Conservation (phyloP, 2,888 invertebrate genomes). For the Morpho achilles region DNA sequence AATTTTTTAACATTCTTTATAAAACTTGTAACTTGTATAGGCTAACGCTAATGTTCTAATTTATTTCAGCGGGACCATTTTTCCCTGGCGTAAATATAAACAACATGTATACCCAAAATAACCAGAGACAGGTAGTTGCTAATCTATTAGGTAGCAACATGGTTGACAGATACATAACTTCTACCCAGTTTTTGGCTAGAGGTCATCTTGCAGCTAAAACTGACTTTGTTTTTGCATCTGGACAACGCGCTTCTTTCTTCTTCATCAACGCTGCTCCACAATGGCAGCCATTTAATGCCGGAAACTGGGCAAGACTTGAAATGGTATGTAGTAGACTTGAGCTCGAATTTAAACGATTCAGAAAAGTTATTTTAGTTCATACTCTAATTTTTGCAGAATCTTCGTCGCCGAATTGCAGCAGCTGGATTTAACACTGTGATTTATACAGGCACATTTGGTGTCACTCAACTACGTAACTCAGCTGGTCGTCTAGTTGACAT, state of each 20-base stretch:
- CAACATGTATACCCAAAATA: conserved; percentile 56
- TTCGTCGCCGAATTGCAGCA: conserved; percentile 42
- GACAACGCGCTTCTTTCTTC: conserved; percentile 76
- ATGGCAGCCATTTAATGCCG: conserved; percentile 77
- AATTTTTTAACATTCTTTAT: background rate
- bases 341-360: too few species aligned
- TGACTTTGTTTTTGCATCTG: conserved; percentile 73
- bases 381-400: conserved; percentile 21
- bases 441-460: conserved; percentile 81
- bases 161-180: conserved; percentile 69
- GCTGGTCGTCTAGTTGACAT: conserved; percentile 58
- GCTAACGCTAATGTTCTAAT: background rate
- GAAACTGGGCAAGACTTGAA: conserved; percentile 69
- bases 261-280: conserved; percentile 80
- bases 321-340: conserved; percentile 27
- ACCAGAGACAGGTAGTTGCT: conserved; percentile 50
- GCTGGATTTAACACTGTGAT: conserved; percentile 56
- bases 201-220: conserved; percentile 77
- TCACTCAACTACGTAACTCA: conserved; percentile 71
- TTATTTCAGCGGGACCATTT: conserved; percentile 60
- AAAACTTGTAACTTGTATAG: background rate
- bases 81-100: conserved; percentile 65
- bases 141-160: conserved; percentile 45
- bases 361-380: too few species aligned
- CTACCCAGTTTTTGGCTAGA: conserved; percentile 60